phyloP scores from a whole-genome alignment of 2,888 invertebrate species.

The Troides oblongomaculatus region DNA sequence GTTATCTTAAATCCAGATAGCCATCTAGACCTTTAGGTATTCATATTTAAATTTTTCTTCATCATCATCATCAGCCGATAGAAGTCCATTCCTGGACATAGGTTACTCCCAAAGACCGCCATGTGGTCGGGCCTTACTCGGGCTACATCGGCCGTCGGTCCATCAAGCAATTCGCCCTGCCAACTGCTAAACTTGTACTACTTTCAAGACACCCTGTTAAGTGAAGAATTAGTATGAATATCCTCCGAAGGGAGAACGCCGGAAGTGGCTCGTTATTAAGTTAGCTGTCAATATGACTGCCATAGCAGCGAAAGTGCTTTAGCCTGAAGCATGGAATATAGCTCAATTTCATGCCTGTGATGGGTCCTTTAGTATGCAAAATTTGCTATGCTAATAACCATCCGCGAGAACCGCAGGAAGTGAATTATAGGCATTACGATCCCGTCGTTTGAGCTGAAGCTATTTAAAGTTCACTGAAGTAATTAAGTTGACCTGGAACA shows the following conservation, averaged over 20 bases:
- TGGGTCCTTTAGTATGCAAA: not conserved
- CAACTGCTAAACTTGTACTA: too few species aligned
- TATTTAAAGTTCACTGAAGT: not conserved
- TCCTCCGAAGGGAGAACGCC: not conserved
- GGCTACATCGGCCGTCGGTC: too few species aligned
- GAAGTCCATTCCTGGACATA: too few species aligned
- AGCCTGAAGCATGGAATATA: not conserved
- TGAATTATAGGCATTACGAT: not conserved
- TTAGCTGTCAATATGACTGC: not conserved
- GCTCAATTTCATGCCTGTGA: not conserved
- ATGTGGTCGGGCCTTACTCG: too few species aligned
- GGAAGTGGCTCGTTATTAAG: not conserved
- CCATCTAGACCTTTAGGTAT: too few species aligned
- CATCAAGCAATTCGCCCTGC: too few species aligned
- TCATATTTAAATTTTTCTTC: too few species aligned
- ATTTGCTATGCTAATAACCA: constrained; percentile 5
- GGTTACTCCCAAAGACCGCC: too few species aligned
- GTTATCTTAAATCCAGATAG: too few species aligned
- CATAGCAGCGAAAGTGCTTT: not conserved
- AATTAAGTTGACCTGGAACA: constrained; percentile 12
- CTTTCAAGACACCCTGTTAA: too few species aligned
- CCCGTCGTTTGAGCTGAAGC: not conserved
- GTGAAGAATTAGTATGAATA: too few species aligned
- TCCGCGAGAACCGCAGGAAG: not conserved
- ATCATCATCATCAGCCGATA: too few species aligned